Evolutionary conservation across 1,140 invertebrate species (phyloP), one percentile per base, ranked within the genome.

Genomic region (Tetramorium alpestre): DNA sequence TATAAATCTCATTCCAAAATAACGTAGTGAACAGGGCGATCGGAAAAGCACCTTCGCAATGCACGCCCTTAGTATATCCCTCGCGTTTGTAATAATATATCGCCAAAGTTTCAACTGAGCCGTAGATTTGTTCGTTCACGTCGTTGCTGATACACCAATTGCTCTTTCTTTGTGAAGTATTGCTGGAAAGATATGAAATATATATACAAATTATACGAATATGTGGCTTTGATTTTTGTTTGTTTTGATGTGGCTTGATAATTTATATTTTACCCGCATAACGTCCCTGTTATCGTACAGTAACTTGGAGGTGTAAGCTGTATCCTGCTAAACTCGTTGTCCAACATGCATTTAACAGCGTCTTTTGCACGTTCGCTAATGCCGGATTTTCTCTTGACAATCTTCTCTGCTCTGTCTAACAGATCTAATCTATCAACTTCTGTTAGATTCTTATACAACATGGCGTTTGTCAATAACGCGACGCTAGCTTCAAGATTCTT

Each of bases 1-100:
- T 92, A 92, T 97, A 98, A 51, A 98, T 96, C 13, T 97, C 96
- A 73, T 98, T 97, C 97, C 97, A 98, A 93, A 98, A 98, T 2
- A 97, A 94, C 1, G 97, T 91, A n/a, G 94, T 94, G 93, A 97
- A 97, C 72, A 98, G 92, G 2, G 96, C 96, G 51, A 95, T 94
- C 3, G 97, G 95, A 4, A 97, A 96, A 1, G 96, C 94, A 6
- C 97, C 97, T 93, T 98, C 98, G 87, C 96, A 97, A 93, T 98
- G 98, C 6, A 97, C 90, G 51, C 97, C 96, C 3, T 91, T 65
- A 3, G 44, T 6, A 80, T 92, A 95, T 13, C 90, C 92, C 38
- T 92, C 22, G 3, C 85, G 0, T 1, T 7, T 18, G 75, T 95
- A 95, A 75, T 94, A 64, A 44, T 92, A 62, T 2, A 93, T 33